Evolutionary conservation across 2,113 vertebrate species (phyloP), one percentile per base, ranked within the genome.

Genomic region (Phaetusa simplex): DNA sequence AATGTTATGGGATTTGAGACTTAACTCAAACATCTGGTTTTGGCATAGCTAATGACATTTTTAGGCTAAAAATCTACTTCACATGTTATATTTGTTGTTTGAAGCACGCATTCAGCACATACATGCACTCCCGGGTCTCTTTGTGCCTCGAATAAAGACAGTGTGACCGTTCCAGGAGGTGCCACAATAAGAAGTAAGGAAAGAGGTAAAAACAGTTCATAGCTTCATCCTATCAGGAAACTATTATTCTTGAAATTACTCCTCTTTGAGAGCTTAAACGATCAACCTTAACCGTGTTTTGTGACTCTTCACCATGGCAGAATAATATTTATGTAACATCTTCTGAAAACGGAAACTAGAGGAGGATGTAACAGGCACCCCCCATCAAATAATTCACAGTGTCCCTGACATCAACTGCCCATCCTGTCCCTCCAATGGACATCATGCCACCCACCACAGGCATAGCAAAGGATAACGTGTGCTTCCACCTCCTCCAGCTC

Each of bases 1-100:
- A 91, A 87, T 80, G 77, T 89, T 80, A 87, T 24, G 85, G 77
- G 70, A 91, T 87, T 89, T 80, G 45, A 95, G 70, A 79, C 81
- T 86, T 73, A 82, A 82, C 38, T 70, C 59, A 58, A 87, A 84
- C 94, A 95, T 96, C 88, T 93, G 86, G 62, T 84, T 97, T 88
- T 91, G 77, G 56, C 53, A 82, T 8, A 80, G 40, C 42, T 91
- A 85, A 95, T 89, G 66, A 82, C 40, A 94, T 87, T 91, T 93
- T 77, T 52, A 92, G 43, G 56, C 45, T 89, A 89, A 82, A 84
- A 72, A 65, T 21, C 65, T 95, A 80, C 53, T 88, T 95, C 45
- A 47, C 58, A 32, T 94, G 72, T 67, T 87, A 79, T 53, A 87
- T 91, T 80, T 93, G 61, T 92, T 91, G 82, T 82, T 82, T 85